These are phyloP conservation scores for Drosophila leontia DNA, from an alignment of 1,140 invertebrate genomes.

Conservation along the genomic window DNA sequence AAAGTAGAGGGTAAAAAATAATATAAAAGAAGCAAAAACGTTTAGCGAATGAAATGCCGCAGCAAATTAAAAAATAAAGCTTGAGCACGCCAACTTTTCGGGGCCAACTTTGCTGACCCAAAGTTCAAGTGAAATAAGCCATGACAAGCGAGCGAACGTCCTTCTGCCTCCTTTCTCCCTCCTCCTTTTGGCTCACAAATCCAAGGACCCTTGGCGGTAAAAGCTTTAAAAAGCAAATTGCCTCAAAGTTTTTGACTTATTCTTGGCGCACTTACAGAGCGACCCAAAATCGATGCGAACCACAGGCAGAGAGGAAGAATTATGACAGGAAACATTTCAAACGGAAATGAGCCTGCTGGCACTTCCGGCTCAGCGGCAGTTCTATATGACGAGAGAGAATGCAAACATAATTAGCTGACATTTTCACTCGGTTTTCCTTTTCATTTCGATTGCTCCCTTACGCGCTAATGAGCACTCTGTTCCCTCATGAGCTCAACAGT, in stretches of 20 bases:
- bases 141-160: conserved; percentile 58
- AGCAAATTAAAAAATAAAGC: conserved; percentile 79
- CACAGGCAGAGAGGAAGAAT: conserved; percentile 20
- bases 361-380: conserved; percentile 58
- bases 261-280: conserved; percentile 62
- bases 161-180: conserved; percentile 1
- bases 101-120: conserved; percentile 64
- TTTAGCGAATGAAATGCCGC: conserved; percentile 71
- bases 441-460: conserved; percentile 22
- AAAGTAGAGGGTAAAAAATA: conserved; percentile 23
- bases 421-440: conserved; percentile 44
- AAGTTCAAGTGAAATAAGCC: conserved; percentile 82
- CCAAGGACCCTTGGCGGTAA: conserved; percentile 38
- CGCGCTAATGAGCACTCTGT: conserved; percentile 48
- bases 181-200: not conserved
- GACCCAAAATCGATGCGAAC: conserved; percentile 50
- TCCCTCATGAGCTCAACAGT: conserved; percentile 48
- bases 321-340: conserved; percentile 75
- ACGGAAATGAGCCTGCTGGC: conserved; percentile 71
- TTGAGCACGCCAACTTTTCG: conserved; percentile 74
- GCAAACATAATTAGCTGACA: conserved; percentile 70
- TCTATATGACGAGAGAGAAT: conserved; percentile 29
- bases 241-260: conserved; percentile 66
- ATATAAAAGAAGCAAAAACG: conserved; percentile 53
- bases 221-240: conserved; percentile 71